Percentiles rank a stretch among this genome's conserved stretches.
These are phyloP conservation scores for Portevinia maculata DNA, from an alignment of 2,888 invertebrate species.

Conservation along the genomic window DNA sequence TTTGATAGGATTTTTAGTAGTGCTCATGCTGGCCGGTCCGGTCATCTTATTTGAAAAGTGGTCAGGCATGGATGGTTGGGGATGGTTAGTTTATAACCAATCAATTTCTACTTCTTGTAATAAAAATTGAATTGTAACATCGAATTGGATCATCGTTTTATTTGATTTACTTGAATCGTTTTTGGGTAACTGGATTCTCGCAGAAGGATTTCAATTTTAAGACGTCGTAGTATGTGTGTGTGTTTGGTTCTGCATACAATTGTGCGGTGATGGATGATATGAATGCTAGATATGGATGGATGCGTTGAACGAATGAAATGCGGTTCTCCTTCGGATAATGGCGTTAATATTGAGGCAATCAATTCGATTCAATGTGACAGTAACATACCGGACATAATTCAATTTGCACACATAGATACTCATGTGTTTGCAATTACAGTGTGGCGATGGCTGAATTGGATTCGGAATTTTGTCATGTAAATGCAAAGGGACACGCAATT, in stretches of 20 bases:
- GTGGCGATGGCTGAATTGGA: conserved; percentile 29
- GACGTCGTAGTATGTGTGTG: conserved; percentile 25
- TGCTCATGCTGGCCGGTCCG: conserved; percentile 45
- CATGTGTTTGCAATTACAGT: conserved; percentile 19
- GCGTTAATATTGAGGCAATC: conserved; percentile 69
- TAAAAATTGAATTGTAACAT: conserved; percentile 73
- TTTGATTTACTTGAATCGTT: conserved; percentile 72
- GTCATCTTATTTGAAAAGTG: conserved; percentile 68
- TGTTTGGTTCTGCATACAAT: background rate
- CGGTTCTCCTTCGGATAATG: conserved; percentile 5
- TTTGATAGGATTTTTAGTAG: conserved; percentile 22
- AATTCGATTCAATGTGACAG: conserved; percentile 62
- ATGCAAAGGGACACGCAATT: conserved; percentile 34
- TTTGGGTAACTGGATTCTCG: conserved; percentile 60
- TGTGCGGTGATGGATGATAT: conserved; percentile 27
- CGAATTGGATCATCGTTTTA: conserved; percentile 70
- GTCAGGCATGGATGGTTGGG: conserved; percentile 31
- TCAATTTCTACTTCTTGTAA: conserved; percentile 63
- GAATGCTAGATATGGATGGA: background rate
- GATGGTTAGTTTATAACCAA: conserved; percentile 56
- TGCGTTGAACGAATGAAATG: background rate
- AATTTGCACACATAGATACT: conserved; percentile 47
- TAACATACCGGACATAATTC: conserved; percentile 55
- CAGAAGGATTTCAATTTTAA: conserved; percentile 56
- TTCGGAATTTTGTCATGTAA: conserved; percentile 44